Base-by-base conservation (phyloP, 2,888 invertebrate genomes). In the Stramonita haemastoma region DNA sequence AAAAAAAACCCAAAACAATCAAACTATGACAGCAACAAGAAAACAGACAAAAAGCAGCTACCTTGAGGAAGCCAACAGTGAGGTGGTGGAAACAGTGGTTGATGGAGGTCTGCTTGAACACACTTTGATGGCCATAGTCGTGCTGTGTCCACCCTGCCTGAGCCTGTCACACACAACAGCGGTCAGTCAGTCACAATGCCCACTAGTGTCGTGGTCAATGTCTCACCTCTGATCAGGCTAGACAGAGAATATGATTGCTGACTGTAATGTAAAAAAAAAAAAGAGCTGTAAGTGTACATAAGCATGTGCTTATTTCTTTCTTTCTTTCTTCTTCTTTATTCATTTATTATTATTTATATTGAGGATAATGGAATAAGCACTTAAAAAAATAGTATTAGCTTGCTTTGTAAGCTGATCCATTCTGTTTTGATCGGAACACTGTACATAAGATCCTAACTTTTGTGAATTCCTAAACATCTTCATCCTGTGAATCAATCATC, bases 111-210 rank as follows among this genome's bases (percentile, higher is more conserved):
- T 91, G 93, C 17, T 90, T 90, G 87, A 95, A 94, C 2, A 95
- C 95, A 87, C 93, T 93, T 36, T 93, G 91, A 89, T 95, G 95
- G 26, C 95, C 95, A 88, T 94, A 95, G 90, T 95, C 95, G 90
- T 95, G 95, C 87, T 95, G 95, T 13, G 92, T 91, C 95, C 94
- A 95, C 32, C 94, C 94, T 46, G 94, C 93, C 89, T 94, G 94
- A 0, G 94, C 94, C 94, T 94, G 91, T 1, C 88, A 66, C 46
- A 46, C 8, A 8, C 46, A 46, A 46, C 46, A 46, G 46, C 46
- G 2, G 46, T 46, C 46, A 66, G 26, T 66, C 5, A 66, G 26
- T 66, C 5, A 66, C 66, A 66, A 66, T 26, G 17, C 26, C 66
- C 26, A 66, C 26, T 26, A 26, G 66, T 66, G 66, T 13, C 66